Conservation (phyloP, 1,140 invertebrate species). For the Drosophila ogumai region DNA sequence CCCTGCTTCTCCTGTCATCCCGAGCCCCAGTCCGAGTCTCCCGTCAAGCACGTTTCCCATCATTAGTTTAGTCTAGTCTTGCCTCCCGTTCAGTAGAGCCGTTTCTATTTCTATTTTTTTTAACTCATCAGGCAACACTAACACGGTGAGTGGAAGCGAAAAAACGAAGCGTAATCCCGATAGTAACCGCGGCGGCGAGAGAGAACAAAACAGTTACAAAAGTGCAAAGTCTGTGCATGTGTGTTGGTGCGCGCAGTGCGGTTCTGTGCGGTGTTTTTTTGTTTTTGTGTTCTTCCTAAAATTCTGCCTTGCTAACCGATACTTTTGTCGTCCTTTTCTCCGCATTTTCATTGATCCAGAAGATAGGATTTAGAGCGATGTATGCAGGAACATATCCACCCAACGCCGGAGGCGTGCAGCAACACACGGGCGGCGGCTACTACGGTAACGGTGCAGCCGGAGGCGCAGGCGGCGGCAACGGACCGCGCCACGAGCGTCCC, state of each 20-base stretch:
- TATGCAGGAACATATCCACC: constrained; percentile 77
- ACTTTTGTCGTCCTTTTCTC: constrained; percentile 13
- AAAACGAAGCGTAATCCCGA: neutral
- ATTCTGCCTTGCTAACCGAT: constrained; percentile 6
- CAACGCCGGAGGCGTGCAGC: constrained; percentile 72
- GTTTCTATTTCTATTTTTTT: constrained; percentile 41
- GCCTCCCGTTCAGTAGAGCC: constrained; percentile 5
- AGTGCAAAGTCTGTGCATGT: constrained; percentile 34
- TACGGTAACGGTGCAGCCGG: constrained; percentile 74
- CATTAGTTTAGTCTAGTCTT: neutral
- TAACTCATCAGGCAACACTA: constrained; percentile 6
- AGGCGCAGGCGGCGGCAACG: constrained; percentile 46
- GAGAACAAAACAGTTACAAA: constrained; percentile 25
- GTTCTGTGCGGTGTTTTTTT: neutral
- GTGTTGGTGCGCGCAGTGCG: constrained; percentile 9
- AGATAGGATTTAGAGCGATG: constrained; percentile 44
- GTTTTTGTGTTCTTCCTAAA: neutral
- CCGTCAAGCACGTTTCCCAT: neutral
- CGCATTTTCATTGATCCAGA: neutral
- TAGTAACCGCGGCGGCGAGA: constrained; percentile 2
- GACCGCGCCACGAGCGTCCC: constrained; percentile 56
- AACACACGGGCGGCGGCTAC: constrained; percentile 73
- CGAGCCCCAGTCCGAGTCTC: neutral
- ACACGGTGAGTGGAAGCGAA: constrained; percentile 1
- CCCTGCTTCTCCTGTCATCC: constrained; percentile 10